phyloP scores from a whole-genome alignment of 2,888 invertebrate genomes.

The Ormyrus nitidulus region DNA sequence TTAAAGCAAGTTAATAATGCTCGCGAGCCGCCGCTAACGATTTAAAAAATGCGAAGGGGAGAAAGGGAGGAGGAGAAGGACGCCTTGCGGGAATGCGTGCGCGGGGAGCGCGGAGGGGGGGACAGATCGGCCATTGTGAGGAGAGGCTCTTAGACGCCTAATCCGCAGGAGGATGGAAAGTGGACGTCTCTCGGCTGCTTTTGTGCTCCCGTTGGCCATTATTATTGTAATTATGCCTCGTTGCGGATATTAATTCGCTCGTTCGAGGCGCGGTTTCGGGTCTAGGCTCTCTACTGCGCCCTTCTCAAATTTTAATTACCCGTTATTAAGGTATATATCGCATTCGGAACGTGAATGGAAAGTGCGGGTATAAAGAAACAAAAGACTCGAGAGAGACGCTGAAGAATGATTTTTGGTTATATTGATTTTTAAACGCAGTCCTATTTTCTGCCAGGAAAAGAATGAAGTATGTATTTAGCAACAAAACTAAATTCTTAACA shows the following conservation, averaged over 20 bases:
- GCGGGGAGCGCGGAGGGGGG: not conserved
- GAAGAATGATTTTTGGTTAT: no score
- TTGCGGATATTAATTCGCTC: slow-evolving; percentile 9
- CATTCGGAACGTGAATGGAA: no score
- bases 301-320: no score
- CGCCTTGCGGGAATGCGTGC: not conserved
- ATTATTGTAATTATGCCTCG: not conserved
- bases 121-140: slow-evolving; percentile 36
- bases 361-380: no score
- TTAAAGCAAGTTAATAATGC: slow-evolving; percentile 34
- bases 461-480: no score
- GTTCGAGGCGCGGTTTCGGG: not conserved
- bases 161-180: slow-evolving; percentile 7
- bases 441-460: no score
- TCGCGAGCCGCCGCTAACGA: slow-evolving; percentile 1
- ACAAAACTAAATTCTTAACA: no score
- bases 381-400: no score
- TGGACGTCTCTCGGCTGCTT: not conserved
- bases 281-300: no score
- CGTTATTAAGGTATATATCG: no score
- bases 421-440: no score
- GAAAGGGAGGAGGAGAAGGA: not conserved
- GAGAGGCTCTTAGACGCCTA: not conserved
- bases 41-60: slow-evolving; percentile 3
- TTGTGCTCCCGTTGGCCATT: not conserved